Conservation (phyloP, 2,797 vertebrate genomes). For the Pseudochromis fuscus region DNA sequence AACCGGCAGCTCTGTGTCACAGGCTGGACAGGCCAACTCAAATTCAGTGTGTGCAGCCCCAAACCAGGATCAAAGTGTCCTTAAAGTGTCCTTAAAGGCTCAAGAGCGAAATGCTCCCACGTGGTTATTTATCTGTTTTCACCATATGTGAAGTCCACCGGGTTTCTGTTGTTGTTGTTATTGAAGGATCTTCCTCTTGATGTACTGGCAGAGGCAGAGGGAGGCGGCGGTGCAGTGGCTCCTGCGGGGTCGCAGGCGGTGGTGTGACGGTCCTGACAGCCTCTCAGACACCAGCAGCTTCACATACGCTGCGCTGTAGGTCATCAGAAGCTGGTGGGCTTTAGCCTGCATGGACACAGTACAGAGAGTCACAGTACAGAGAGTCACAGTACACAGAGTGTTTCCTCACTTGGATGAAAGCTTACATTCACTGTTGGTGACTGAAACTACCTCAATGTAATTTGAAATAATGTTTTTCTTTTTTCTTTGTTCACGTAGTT, state of each 20-base stretch:
- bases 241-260: constrained; percentile 38
- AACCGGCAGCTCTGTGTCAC: constrained; percentile 3
- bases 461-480: neutral
- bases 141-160: neutral
- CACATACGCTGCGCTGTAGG: constrained; percentile 84
- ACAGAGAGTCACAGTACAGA: neutral
- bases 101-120: neutral
- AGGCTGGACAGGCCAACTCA: neutral
- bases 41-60: neutral
- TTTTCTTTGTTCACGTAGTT: too few relatives aligned
- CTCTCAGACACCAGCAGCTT: constrained; percentile 81
- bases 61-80: neutral
- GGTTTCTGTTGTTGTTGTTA: constrained; percentile 37
- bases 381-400: too few relatives aligned
- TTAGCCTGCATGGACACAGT: constrained; percentile 67
- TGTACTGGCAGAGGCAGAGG: constrained; percentile 86
- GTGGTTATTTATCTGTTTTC: neutral
- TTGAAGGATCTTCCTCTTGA: constrained; percentile 76
- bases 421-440: neutral
- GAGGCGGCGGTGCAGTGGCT: constrained; percentile 76
- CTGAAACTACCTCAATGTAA: neutral
- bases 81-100: neutral
- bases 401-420: too few relatives aligned
- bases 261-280: constrained; percentile 65
- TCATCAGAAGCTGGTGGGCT: constrained; percentile 85